Evolutionary conservation across 2,113 vertebrate species (phyloP).

Genomic region (Odontesthes bonariensis): DNA sequence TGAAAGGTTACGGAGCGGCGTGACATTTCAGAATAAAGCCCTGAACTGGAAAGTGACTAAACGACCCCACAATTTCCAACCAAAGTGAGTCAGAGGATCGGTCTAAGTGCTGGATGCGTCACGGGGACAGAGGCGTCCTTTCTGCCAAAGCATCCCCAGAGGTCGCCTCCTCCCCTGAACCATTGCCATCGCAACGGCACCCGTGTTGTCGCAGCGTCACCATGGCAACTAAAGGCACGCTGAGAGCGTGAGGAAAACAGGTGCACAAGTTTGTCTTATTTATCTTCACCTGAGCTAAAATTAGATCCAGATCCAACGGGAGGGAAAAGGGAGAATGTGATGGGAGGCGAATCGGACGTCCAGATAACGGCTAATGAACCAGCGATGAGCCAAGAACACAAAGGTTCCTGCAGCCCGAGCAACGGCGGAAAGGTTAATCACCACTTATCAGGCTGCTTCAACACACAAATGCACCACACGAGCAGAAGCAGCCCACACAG

Average conservation of each 20-base stretch:
- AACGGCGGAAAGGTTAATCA: constrained; percentile 39
- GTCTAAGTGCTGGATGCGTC: background rate
- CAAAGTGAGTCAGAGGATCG: constrained; percentile 54
- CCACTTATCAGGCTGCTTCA: constrained; percentile 30
- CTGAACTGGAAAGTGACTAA: constrained; percentile 59
- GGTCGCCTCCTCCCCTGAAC: constrained; percentile 60
- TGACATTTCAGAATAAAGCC: constrained; percentile 51
- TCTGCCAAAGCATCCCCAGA: constrained; percentile 33
- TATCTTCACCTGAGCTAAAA: background rate
- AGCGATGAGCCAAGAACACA: constrained; percentile 26
- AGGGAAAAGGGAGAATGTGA: too few species aligned
- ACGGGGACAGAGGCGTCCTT: constrained; percentile 1
- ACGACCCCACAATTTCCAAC: constrained; percentile 44
- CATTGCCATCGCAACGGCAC: constrained; percentile 59
- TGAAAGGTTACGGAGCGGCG: constrained; percentile 31
- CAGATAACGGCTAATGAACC: background rate
- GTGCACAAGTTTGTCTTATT: constrained; percentile 32
- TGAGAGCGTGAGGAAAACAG: constrained; percentile 53
- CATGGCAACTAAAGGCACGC: constrained; percentile 59
- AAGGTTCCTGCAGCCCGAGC: constrained; percentile 11
- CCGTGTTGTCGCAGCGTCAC: constrained; percentile 54
- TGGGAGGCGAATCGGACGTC: too few species aligned
- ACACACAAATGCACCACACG: constrained; percentile 19
- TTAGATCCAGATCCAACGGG: background rate
- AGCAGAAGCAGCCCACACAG: constrained; percentile 2